A percentile compares a stretch with the other conserved stretches of the same genome.
Conservation (phyloP, 2,113 vertebrate genomes). For the Brachirus orientalis region DNA sequence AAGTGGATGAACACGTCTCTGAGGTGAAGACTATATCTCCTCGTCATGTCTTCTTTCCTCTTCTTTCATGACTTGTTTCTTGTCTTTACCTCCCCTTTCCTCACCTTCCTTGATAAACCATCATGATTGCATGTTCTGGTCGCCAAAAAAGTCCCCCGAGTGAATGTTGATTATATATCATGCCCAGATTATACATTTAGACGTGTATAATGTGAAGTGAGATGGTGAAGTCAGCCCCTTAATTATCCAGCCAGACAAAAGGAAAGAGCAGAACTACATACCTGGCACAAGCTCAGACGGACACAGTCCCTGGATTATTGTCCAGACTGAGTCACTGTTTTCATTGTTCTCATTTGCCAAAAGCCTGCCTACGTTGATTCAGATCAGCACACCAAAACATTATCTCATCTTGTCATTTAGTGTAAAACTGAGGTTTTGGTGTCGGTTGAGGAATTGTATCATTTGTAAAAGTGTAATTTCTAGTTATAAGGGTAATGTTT, state of each 20-base stretch:
- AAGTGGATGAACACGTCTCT: constrained; percentile 91
- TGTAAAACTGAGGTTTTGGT: too few relatives aligned
- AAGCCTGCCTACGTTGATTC: too few relatives aligned
- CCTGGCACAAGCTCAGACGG: constrained; percentile 35
- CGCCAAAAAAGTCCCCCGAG: constrained; percentile 22
- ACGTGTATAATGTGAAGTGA: constrained; percentile 51
- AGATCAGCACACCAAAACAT: too few relatives aligned
- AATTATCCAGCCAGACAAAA: constrained; percentile 58
- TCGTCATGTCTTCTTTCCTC: constrained; percentile 15
- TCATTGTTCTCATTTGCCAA: constrained; percentile 7
- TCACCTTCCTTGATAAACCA: constrained; percentile 3
- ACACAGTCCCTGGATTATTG: too few relatives aligned
- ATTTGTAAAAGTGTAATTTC: too few relatives aligned
- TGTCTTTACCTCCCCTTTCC: constrained; percentile 6
- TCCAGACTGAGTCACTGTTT: too few relatives aligned
- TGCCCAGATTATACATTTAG: constrained; percentile 54
- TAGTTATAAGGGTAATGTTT: too few relatives aligned
- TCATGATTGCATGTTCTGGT: constrained; percentile 20
- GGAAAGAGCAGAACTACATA: constrained; percentile 32
- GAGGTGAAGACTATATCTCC: constrained; percentile 89
- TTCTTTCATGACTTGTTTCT: constrained; percentile 10
- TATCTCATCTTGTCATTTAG: too few relatives aligned
- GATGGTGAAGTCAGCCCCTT: constrained; percentile 51
- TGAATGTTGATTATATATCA: constrained; percentile 53
- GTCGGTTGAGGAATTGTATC: too few relatives aligned